phyloP scores from a whole-genome alignment of 2,113 vertebrate species.

The Upupa epops region DNA sequence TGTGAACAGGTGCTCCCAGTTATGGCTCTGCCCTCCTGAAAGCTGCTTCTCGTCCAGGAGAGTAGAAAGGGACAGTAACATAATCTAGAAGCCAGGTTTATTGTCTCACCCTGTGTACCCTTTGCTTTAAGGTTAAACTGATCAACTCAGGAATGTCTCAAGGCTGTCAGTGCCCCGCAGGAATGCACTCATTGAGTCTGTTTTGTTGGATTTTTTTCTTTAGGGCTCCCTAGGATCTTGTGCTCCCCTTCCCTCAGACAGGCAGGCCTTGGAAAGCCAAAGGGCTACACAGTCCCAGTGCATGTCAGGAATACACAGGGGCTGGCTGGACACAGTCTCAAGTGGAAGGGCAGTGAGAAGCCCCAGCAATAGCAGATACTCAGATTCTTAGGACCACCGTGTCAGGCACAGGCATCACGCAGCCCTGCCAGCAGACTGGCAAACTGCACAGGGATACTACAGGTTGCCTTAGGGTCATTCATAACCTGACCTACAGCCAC shows the following conservation, averaged over 20 bases:
- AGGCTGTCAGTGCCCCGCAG: not conserved
- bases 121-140: not conserved
- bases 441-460: not conserved
- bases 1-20: rapidly evolving
- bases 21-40: not conserved
- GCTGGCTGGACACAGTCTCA: not conserved
- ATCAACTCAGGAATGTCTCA: not conserved
- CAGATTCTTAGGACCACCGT: not conserved
- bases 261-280: not conserved
- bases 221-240: not conserved
- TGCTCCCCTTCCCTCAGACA: not conserved
- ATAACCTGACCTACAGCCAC: rapidly evolving
- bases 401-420: not conserved
- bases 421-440: not conserved
- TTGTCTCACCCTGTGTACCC: not conserved
- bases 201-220: not conserved
- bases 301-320: not conserved
- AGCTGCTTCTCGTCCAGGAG: not conserved
- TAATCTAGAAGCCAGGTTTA: not conserved
- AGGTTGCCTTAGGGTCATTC: not conserved
- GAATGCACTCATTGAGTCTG: not conserved
- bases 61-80: not conserved
- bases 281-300: rapidly evolving
- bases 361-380: not conserved
- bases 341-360: not conserved